Evolutionary conservation across 2,113 vertebrate species (phyloP).

Genomic region (Thamnaconus septentrionalis): DNA sequence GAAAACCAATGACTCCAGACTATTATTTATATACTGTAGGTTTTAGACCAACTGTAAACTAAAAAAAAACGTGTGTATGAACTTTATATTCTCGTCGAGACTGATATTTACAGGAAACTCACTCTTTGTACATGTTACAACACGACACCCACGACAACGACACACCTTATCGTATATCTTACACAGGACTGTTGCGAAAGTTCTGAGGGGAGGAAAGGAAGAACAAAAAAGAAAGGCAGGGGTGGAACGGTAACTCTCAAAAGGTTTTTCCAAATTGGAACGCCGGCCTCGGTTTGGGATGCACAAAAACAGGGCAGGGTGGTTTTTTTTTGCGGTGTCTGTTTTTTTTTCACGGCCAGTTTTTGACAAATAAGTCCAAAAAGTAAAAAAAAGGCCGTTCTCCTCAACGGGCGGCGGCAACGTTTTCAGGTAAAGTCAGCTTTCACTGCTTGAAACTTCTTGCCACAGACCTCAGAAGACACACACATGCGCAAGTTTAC

Average conservation of each 20-base stretch:
- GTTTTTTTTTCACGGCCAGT: slow-evolving; percentile 29
- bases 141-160: slow-evolving; percentile 35
- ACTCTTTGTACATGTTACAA: slow-evolving; percentile 47
- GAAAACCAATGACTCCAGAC: slow-evolving; percentile 66
- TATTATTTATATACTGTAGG: slow-evolving; percentile 71
- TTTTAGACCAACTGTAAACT: slow-evolving; percentile 64
- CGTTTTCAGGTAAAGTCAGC: slow-evolving; percentile 61
- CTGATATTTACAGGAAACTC: slow-evolving; percentile 57
- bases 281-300: slow-evolving; percentile 45
- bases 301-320: slow-evolving; percentile 33
- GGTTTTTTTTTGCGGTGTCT: slow-evolving; percentile 10
- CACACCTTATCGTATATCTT: slow-evolving; percentile 42
- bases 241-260: slow-evolving; percentile 55
- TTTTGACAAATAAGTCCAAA: slow-evolving; percentile 41
- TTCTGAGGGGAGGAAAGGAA: slow-evolving; percentile 19
- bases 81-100: slow-evolving; percentile 52
- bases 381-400: slow-evolving; percentile 57
- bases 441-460: slow-evolving; percentile 44
- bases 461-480: slow-evolving; percentile 48
- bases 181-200: slow-evolving; percentile 47
- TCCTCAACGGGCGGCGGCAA: slow-evolving; percentile 52
- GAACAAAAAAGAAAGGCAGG: slow-evolving; percentile 18
- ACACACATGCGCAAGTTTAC: background rate
- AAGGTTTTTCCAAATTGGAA: slow-evolving; percentile 45
- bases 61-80: slow-evolving; percentile 56